Evolutionary conservation across 2,888 invertebrate species (phyloP), one percentile per base, ranked within the genome.

Genomic region (Cataglyphis altisquamis): DNA sequence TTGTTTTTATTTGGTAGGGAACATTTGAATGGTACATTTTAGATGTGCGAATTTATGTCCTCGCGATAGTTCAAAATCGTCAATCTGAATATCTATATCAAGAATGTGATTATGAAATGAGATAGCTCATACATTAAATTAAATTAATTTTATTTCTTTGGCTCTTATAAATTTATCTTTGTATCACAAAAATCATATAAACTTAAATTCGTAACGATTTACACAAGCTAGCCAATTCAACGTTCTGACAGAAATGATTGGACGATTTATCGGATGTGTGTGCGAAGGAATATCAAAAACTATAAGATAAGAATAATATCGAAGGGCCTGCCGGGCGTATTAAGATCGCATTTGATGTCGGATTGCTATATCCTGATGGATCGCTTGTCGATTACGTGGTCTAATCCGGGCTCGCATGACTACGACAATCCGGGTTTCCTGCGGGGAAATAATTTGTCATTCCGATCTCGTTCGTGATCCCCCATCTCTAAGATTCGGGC

Each of bases 321-420:
- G 91, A 87, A 75, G 82, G 82, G n/a, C 70, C 85, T 82, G 85
- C 88, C 87, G 84, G 87, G 70, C 88, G 88, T 89, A 92, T 92
- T 92, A 91, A 90, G 90, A 90, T 91, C 88, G 87, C 73, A 87
- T 91, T 90, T 89, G 86, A 84, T 85, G 67, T 83, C 84, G 83
- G 80, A 82, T 86, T 75, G 87, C 68, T 85, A 72, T 45, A 83
- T 86, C 85, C 86, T 91, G 91, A 91, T 87, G 87, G 91, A 91
- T 91, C 87, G 90, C 68, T 86, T 60, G 84, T 88, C 89, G 88
- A 91, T 91, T 90, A 90, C 87, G 86, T 72, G 84, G 68, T 78
- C 87, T 88, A 90, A 91, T 91, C 89, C 87, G 83, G 84, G 72
- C 75, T 87, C 83, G 60, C 85, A 90, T 86, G 86, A 88, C 86